Conservation (phyloP, 2,113 vertebrate species). For the Podarcis cretensis region DNA sequence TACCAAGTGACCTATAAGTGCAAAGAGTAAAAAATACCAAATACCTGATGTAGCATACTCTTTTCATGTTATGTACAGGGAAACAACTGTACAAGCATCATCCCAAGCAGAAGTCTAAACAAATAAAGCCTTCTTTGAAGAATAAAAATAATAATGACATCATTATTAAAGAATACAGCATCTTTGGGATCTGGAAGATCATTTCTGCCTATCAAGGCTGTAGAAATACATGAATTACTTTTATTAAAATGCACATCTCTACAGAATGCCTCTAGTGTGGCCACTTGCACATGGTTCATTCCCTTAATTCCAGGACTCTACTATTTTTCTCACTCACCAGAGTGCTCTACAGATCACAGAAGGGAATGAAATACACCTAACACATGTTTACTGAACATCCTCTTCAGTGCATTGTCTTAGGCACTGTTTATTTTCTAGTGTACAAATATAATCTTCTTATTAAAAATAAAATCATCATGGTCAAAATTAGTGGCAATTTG, state of each 20-base stretch:
- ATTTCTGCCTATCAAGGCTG: conserved; percentile 59
- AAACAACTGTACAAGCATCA: conserved; percentile 50
- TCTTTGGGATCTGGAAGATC: conserved; percentile 58
- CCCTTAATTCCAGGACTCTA: conserved; percentile 49
- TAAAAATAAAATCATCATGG: conserved; percentile 45
- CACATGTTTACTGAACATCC: conserved; percentile 48
- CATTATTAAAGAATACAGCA: conserved; percentile 50
- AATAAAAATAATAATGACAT: conserved; percentile 39
- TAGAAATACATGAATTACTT: conserved; percentile 40
- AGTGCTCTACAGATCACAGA: conserved; percentile 27
- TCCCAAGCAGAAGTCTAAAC: conserved; percentile 48
- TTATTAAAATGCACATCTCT: conserved; percentile 49
- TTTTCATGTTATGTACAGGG: conserved; percentile 53
- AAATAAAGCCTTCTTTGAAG: conserved; percentile 44
- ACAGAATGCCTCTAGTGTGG: conserved; percentile 55
- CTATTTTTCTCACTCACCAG: neutral
- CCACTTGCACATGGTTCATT: conserved; percentile 43
- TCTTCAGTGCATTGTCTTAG: conserved; percentile 48
- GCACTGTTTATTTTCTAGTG: conserved; percentile 47
- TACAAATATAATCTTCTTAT: conserved; percentile 55
- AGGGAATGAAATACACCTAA: conserved; percentile 43
- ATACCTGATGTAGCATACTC: conserved; percentile 59
- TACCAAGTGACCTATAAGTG: conserved; percentile 65
- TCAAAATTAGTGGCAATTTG: conserved; percentile 45
- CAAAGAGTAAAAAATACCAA: conserved; percentile 50